These are phyloP conservation scores for Rhopalosiphum nymphaeae DNA, from an alignment of 2,888 invertebrate genomes.

Conservation along the genomic window DNA sequence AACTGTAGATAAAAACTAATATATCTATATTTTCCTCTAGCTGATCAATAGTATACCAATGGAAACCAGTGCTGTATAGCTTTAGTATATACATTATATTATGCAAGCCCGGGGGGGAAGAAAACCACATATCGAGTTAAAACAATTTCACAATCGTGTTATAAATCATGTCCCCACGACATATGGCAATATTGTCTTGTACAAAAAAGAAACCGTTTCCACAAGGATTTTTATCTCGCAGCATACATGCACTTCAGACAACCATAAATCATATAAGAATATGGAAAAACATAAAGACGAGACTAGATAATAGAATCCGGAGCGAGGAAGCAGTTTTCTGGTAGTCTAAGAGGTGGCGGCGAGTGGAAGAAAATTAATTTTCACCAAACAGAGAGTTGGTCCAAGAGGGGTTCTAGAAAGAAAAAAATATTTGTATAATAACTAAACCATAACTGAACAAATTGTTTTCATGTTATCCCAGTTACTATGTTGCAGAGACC, in stretches of 20 bases:
- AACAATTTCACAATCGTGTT: slow-evolving; percentile 58
- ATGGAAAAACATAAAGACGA: slow-evolving; percentile 57
- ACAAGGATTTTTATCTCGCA: slow-evolving; percentile 52
- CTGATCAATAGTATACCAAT: neutral
- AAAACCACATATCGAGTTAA: slow-evolving; percentile 59
- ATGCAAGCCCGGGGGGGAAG: neutral
- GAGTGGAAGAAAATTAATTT: slow-evolving; percentile 49
- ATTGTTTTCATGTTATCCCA: slow-evolving; percentile 50
- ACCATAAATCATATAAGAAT: slow-evolving; percentile 58
- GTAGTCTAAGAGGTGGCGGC: neutral
- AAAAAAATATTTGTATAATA: slow-evolving; percentile 40
- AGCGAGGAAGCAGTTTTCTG: slow-evolving; percentile 13
- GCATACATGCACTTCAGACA: slow-evolving; percentile 16
- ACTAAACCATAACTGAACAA: neutral
- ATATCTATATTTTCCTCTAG: neutral
- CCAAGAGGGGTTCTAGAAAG: neutral
- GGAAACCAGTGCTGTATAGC: neutral
- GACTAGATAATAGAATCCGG: slow-evolving; percentile 51
- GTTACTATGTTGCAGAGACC: neutral
- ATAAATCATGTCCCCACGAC: slow-evolving; percentile 56
- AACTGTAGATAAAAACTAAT: slow-evolving; percentile 36
- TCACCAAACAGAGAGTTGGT: neutral
- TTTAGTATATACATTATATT: neutral
- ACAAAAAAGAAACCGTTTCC: neutral
- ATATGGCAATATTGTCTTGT: slow-evolving; percentile 50